Conservation (phyloP, 2,888 invertebrate genomes). For the Diachrysia chrysitis region DNA sequence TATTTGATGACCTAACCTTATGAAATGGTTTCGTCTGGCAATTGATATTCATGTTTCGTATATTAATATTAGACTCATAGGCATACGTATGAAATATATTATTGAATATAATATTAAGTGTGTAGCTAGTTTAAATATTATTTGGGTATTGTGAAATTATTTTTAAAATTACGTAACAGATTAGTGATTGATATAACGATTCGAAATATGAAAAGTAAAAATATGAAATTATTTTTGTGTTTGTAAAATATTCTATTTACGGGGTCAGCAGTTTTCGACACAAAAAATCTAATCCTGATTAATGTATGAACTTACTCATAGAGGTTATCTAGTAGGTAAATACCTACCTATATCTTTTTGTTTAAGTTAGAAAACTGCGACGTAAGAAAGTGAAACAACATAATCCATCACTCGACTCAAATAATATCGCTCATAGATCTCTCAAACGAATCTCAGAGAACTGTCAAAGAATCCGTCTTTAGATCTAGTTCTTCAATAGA, state of each 20-base stretch:
- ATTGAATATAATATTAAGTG: neutral
- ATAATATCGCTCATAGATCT: conserved; percentile 40
- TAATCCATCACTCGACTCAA: conserved; percentile 37
- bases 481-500: conserved; percentile 45
- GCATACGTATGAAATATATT: neutral
- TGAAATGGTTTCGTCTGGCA: neutral
- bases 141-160: neutral
- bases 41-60: conserved; percentile 15
- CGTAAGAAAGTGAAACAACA: conserved; percentile 28
- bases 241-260: too few species aligned
- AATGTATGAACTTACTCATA: neutral
- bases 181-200: too few species aligned
- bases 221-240: too few species aligned
- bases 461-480: conserved; percentile 38
- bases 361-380: conserved; percentile 10
- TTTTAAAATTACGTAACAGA: neutral
- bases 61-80: conserved; percentile 14
- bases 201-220: too few species aligned
- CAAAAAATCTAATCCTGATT: too few species aligned
- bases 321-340: neutral
- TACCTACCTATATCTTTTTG: neutral
- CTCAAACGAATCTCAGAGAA: conserved; percentile 38
- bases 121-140: neutral
- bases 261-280: too few species aligned
- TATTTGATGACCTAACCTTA: conserved; percentile 1